Evolutionary conservation across 1,140 invertebrate species (phyloP).

Genomic region (Pseudomyrmex sp.): DNA sequence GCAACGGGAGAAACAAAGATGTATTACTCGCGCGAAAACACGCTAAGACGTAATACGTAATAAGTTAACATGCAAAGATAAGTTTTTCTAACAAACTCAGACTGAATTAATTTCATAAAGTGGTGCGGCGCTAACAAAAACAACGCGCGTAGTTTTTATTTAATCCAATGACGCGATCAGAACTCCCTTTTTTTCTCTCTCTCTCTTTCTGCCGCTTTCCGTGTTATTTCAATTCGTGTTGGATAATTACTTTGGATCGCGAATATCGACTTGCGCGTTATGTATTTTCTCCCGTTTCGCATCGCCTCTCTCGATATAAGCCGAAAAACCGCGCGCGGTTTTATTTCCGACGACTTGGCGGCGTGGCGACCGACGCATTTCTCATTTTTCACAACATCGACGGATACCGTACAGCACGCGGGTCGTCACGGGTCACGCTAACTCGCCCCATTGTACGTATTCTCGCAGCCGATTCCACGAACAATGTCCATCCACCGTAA

Average conservation of each 20-base stretch:
- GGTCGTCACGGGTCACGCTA: slow-evolving; percentile 68
- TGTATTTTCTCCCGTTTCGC: neutral
- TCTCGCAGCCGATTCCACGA: slow-evolving; percentile 48
- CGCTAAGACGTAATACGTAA: neutral
- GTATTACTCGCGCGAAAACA: slow-evolving; percentile 26
- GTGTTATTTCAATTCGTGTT: neutral
- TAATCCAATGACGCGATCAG: neutral
- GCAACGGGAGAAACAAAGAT: slow-evolving; percentile 47
- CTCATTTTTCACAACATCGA: slow-evolving; percentile 30
- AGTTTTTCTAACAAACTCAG: neutral
- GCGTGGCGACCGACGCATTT: slow-evolving; percentile 7
- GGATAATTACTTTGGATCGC: slow-evolving; percentile 35
- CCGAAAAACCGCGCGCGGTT: slow-evolving; percentile 20
- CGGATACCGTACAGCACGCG: slow-evolving; percentile 37
- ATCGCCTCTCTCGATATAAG: neutral
- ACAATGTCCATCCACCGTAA: slow-evolving; percentile 61
- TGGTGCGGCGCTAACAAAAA: no score
- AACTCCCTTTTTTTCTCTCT: neutral
- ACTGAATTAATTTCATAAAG: neutral
- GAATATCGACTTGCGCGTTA: neutral
- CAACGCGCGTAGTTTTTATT: neutral
- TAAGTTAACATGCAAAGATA: neutral
- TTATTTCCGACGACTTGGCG: neutral
- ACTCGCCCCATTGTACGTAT: slow-evolving; percentile 52
- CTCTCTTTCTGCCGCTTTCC: no score